Evolutionary conservation across 2,888 invertebrate species (phyloP).

Genomic region (Plebejus melissa): DNA sequence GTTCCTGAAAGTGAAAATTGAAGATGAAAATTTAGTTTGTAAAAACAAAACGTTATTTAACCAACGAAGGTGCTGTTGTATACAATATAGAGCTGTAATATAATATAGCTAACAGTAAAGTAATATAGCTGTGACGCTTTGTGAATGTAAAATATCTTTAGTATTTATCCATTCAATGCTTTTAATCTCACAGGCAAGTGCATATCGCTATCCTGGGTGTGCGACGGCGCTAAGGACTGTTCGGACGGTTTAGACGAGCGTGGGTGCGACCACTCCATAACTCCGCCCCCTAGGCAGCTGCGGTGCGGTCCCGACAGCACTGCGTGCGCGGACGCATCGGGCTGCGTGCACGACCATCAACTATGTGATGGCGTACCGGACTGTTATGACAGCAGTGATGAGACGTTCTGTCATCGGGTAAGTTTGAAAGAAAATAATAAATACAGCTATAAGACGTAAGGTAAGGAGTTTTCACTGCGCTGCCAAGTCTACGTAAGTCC

Average conservation of each 20-base stretch:
- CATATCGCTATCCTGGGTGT: constrained; percentile 87
- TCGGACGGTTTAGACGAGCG: constrained; percentile 88
- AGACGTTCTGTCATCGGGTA: constrained; percentile 60
- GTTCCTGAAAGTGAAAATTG: no score
- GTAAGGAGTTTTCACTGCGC: no score
- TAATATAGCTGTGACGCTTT: no score
- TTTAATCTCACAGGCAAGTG: constrained; percentile 79
- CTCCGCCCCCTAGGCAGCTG: constrained; percentile 37
- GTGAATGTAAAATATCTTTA: no score
- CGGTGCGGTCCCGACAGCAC: constrained; percentile 77
- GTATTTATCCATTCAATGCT: no score
- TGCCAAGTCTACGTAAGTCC: constrained; percentile 21
- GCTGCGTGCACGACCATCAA: constrained; percentile 82
- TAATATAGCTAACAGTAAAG: no score
- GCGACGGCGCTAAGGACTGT: constrained; percentile 91
- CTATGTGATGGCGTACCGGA: constrained; percentile 85
- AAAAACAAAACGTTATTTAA: no score
- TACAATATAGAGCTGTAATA: no score
- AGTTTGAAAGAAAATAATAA: constrained; percentile 29
- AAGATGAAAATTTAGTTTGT: no score
- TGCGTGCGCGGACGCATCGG: constrained; percentile 80
- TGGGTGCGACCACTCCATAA: constrained; percentile 43
- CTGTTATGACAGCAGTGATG: constrained; percentile 83
- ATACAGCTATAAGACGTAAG: no score
- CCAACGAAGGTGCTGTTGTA: no score